phyloP scores from a whole-genome alignment of 2,888 invertebrate species.

The Cephus pulcher region DNA sequence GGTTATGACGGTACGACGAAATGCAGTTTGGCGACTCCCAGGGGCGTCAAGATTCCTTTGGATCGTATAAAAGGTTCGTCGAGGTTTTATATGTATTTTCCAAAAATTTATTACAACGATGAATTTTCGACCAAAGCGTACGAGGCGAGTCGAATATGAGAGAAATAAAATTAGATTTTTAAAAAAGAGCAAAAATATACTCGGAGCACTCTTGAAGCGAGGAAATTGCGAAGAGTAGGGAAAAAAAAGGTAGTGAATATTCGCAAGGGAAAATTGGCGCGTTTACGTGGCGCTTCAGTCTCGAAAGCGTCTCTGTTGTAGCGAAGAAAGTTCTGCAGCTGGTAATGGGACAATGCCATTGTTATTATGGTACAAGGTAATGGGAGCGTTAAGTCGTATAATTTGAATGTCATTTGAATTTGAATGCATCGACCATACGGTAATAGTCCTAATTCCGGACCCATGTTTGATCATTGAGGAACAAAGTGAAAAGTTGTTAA shows the following conservation, averaged over 20 bases:
- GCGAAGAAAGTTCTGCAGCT: not conserved
- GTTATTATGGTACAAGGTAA: conserved; percentile 26
- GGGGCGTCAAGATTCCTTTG: not conserved
- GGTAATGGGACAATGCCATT: conserved; percentile 28
- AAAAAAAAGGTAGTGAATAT: not conserved
- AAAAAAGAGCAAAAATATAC: not conserved
- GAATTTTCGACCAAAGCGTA: not conserved
- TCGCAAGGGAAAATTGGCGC: not conserved
- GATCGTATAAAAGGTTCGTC: not conserved
- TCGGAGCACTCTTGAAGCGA: not conserved
- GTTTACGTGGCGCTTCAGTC: not conserved
- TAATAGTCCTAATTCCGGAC: not conserved
- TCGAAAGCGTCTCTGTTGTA: not conserved
- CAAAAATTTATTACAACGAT: not conserved
- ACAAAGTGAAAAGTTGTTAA: too few relatives aligned
- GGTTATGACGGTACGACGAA: not conserved
- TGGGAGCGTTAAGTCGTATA: conserved; percentile 32
- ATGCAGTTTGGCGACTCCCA: not conserved
- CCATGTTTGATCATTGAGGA: not conserved
- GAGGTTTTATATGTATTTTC: not conserved
- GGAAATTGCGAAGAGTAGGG: not conserved
- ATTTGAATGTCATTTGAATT: conserved; percentile 41
- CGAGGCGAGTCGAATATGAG: not conserved
- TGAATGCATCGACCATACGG: conserved; percentile 20
- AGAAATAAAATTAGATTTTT: not conserved